These are phyloP conservation scores for Temnothorax nylanderi DNA, from an alignment of 1,140 invertebrate genomes.

Conservation along the genomic window DNA sequence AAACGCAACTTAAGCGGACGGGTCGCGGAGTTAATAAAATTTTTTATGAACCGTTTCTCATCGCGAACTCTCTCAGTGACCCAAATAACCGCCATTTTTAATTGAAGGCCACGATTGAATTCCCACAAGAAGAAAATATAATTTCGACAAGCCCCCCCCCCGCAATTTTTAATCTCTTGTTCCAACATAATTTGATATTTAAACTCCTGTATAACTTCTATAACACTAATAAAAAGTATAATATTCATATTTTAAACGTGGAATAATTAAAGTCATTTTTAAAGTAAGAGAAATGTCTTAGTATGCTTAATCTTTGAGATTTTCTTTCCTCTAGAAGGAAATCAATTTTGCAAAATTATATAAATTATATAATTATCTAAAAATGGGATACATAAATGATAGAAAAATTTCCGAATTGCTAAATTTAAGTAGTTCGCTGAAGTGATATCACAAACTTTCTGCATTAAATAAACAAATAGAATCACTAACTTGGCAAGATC, in stretches of 20 bases:
- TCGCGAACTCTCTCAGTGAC: constrained; percentile 2
- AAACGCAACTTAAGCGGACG: neutral
- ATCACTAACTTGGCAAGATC: constrained; percentile 12
- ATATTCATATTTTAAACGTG: neutral
- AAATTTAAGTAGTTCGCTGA: neutral
- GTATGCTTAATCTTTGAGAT: neutral
- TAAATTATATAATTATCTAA: neutral
- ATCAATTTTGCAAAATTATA: neutral
- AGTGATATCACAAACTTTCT: neutral
- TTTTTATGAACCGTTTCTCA: constrained; percentile 19
- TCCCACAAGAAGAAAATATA: neutral
- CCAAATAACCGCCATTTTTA: constrained; percentile 11
- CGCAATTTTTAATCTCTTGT: neutral
- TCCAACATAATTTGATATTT: neutral
- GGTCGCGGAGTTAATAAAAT: constrained; percentile 63
- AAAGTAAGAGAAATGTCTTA: neutral
- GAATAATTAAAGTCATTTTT: neutral
- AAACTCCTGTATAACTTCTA: neutral
- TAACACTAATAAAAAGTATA: neutral
- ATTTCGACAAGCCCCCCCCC: neutral
- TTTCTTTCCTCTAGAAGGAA: neutral
- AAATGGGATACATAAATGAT: neutral
- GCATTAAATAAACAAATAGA: neutral
- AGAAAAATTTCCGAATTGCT: neutral
- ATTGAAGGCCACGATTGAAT: constrained; percentile 17